phyloP scores from a whole-genome alignment of 2,797 vertebrate genomes.

The Hephaestus fuliginosus region DNA sequence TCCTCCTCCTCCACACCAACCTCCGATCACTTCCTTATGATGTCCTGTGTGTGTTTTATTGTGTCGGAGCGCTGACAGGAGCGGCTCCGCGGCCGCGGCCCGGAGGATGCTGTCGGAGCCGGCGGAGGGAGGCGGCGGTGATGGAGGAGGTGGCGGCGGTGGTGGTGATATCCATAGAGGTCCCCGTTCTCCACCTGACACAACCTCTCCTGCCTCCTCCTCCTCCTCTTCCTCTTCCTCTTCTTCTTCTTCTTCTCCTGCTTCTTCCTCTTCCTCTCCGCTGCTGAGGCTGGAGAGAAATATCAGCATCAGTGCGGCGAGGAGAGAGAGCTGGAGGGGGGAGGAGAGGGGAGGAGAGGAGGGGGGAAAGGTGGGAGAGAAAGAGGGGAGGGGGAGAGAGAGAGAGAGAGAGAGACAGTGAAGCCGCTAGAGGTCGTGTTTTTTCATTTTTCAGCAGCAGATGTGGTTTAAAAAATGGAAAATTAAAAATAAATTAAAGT shows the following conservation, averaged over 20 bases:
- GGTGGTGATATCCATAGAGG: constrained; percentile 75
- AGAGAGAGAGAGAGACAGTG: not conserved
- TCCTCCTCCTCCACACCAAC: no score
- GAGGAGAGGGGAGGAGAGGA: not conserved
- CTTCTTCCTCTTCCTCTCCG: constrained; percentile 61
- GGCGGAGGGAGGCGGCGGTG: constrained; percentile 43
- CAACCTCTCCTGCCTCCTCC: constrained; percentile 73
- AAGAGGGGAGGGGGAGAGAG: not conserved
- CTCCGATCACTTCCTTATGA: no score
- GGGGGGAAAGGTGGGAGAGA: not conserved
- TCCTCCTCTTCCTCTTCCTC: constrained; percentile 71
- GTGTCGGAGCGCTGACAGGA: no score
- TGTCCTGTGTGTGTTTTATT: no score
- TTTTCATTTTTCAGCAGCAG: not conserved
- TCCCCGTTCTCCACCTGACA: constrained; percentile 80
- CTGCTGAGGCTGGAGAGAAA: constrained; percentile 80
- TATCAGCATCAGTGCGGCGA: constrained; percentile 79
- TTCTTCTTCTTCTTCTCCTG: no score
- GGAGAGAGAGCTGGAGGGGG: constrained; percentile 22
- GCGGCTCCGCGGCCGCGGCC: no score
- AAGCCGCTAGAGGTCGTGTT: constrained; percentile 37
- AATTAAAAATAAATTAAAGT: not conserved
- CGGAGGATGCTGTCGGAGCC: constrained; percentile 58
- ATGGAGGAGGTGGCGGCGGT: constrained; percentile 27
- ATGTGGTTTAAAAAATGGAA: not conserved